Evolutionary conservation across 2,113 vertebrate genomes (phyloP).

Genomic region (Chlorocebus sabaeus): DNA sequence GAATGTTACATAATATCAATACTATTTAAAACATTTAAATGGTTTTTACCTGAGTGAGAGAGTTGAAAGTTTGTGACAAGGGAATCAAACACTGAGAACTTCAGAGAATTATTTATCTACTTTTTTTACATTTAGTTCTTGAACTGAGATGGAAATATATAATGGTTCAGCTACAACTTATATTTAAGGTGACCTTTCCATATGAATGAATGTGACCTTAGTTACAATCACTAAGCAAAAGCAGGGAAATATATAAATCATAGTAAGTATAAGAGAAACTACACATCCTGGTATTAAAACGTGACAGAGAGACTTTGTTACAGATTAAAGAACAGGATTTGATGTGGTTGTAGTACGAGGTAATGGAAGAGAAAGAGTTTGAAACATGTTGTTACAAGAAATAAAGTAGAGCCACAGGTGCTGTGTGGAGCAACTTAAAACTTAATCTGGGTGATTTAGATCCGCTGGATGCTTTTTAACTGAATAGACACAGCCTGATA

Average conservation of each 20-base stretch:
- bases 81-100: background rate
- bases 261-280: background rate
- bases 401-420: background rate
- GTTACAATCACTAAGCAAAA: background rate
- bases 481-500: background rate
- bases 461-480: background rate
- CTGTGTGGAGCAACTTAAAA: background rate
- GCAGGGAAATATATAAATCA: background rate
- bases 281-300: background rate
- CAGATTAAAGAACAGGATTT: background rate
- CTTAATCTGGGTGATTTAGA: background rate
- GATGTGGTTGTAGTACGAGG: background rate
- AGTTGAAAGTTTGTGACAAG: background rate
- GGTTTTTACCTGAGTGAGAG: background rate
- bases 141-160: background rate
- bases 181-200: background rate
- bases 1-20: background rate
- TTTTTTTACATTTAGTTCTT: background rate
- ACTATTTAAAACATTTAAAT: background rate
- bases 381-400: background rate
- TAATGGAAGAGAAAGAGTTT: background rate
- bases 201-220: background rate
- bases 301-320: background rate
- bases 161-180: background rate
- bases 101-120: background rate